Evolutionary conservation across 2,113 vertebrate species (phyloP).

Genomic region (Herpailurus yagouaroundi): DNA sequence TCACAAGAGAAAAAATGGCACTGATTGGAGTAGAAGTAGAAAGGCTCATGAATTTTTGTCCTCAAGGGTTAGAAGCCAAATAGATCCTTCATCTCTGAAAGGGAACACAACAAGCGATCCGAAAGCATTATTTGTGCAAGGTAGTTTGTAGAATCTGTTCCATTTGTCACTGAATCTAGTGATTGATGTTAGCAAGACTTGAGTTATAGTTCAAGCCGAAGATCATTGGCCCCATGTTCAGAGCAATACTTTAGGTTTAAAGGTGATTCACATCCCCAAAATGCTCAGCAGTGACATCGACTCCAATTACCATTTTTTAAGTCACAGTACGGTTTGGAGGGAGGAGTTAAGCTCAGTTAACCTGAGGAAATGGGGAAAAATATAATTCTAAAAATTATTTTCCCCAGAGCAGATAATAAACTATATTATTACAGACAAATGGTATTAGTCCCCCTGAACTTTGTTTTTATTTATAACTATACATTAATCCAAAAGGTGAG

Average conservation of each 20-base stretch:
- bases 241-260: background rate
- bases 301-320: background rate
- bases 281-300: background rate
- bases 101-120: conserved; percentile 77
- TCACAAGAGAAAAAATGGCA: conserved; percentile 68
- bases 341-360: background rate
- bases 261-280: background rate
- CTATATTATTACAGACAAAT: background rate
- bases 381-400: background rate
- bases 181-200: conserved; percentile 24
- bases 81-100: conserved; percentile 76
- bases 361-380: background rate
- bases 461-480: background rate
- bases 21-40: conserved; percentile 76
- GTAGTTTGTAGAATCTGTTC: conserved; percentile 70
- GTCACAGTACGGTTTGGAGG: background rate
- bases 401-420: background rate
- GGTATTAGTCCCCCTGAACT: background rate
- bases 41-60: conserved; percentile 81
- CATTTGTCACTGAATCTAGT: conserved; percentile 80
- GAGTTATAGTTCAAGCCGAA: background rate
- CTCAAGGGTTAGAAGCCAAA: conserved; percentile 84
- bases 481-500: background rate
- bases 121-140: conserved; percentile 74
- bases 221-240: background rate